Evolutionary conservation across 1,140 invertebrate genomes (phyloP).

Genomic region (Caenorhabditis elegans): DNA sequence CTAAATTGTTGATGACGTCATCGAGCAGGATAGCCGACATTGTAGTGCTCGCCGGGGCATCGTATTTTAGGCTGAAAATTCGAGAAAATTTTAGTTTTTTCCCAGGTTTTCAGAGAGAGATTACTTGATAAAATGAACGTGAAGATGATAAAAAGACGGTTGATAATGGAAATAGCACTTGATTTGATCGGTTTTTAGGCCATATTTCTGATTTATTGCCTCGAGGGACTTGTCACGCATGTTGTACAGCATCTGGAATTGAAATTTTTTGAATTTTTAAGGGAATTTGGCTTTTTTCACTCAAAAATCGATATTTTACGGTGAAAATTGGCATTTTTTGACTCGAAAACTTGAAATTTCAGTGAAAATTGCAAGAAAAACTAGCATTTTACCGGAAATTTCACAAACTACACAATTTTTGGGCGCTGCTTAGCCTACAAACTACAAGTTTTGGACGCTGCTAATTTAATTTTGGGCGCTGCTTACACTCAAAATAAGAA

Average conservation of each 20-base stretch:
- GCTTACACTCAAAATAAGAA: too few relatives aligned
- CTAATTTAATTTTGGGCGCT: too few relatives aligned
- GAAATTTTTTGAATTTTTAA: not conserved
- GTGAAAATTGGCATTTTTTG: too few relatives aligned
- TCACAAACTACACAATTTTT: too few relatives aligned
- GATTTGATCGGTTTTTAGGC: constrained; percentile 74
- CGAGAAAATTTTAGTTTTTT: not conserved
- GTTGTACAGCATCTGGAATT: constrained; percentile 76
- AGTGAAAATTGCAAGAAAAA: too few relatives aligned
- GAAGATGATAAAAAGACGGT: constrained; percentile 93
- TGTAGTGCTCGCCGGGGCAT: constrained; percentile 22
- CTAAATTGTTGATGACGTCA: constrained; percentile 45
- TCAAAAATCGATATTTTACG: too few relatives aligned
- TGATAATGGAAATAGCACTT: constrained; percentile 88
- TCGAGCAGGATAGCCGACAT: constrained; percentile 39
- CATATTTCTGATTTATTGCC: constrained; percentile 79
- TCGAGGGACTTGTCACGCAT: constrained; percentile 76
- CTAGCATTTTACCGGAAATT: too few relatives aligned
- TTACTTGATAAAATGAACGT: constrained; percentile 87
- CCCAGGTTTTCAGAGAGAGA: not conserved
- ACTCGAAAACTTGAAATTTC: too few relatives aligned
- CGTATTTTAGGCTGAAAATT: constrained; percentile 32
- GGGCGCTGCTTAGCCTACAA: too few relatives aligned
- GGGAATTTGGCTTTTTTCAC: too few relatives aligned
- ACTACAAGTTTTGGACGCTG: too few relatives aligned